Percentiles rank a stretch among this genome's conserved stretches.
These are phyloP conservation scores for Leptinotarsa texana DNA, from an alignment of 1,140 invertebrate species.

Conservation along the genomic window DNA sequence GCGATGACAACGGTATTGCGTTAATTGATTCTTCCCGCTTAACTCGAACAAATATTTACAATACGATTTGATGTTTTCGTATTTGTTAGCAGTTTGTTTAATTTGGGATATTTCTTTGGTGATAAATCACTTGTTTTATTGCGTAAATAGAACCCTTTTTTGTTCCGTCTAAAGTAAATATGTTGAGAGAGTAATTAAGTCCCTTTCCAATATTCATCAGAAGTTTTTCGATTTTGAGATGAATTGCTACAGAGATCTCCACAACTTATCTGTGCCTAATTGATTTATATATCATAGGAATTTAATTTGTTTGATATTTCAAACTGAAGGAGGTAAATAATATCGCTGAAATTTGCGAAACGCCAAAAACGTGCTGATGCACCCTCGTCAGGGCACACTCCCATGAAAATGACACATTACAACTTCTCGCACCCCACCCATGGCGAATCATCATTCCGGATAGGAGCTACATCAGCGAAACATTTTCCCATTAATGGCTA, in stretches of 20 bases:
- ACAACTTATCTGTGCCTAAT: no score
- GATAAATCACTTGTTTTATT: slow-evolving; percentile 18
- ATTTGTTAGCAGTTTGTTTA: slow-evolving; percentile 9
- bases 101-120: neutral
- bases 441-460: neutral
- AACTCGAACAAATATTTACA: slow-evolving; percentile 14
- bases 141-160: neutral
- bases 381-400: neutral
- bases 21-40: slow-evolving; percentile 22
- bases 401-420: neutral
- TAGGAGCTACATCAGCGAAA: neutral
- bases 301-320: no score
- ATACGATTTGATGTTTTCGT: slow-evolving; percentile 9
- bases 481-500: slow-evolving; percentile 6
- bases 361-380: neutral
- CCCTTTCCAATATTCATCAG: no score
- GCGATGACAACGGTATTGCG: slow-evolving; percentile 8
- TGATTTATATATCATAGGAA: no score
- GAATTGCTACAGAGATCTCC: no score
- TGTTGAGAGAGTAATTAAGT: neutral
- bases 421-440: neutral
- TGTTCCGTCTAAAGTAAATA: neutral
- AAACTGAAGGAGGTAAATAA: no score
- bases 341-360: no score
- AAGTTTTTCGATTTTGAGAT: no score